A percentile compares a stretch with the other conserved stretches of the same genome.
These are phyloP conservation scores for Aphaenogaster rudis DNA, from an alignment of 1,140 invertebrate species.

Conservation along the genomic window DNA sequence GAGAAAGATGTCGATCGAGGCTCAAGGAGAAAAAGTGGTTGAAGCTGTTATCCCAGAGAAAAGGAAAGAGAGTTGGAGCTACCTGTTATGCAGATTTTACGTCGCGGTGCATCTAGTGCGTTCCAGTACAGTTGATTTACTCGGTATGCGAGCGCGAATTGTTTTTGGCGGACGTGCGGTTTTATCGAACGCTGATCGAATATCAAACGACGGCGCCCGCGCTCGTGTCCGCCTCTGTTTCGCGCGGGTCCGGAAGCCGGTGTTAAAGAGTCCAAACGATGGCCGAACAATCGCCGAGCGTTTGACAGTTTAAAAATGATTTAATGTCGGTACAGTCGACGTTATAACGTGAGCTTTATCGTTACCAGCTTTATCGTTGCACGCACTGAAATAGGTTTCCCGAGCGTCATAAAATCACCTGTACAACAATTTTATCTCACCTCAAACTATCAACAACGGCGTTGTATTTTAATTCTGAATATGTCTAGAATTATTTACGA, in stretches of 20 bases:
- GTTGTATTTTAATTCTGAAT: constrained; percentile 36
- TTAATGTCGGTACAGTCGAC: constrained; percentile 46
- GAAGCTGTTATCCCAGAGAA: constrained; percentile 35
- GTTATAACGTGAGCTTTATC: constrained; percentile 58
- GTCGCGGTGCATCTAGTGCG: constrained; percentile 61
- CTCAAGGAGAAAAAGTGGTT: constrained; percentile 36
- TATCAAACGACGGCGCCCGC: constrained; percentile 59
- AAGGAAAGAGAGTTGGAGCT: constrained; percentile 22
- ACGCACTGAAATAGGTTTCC: constrained; percentile 5
- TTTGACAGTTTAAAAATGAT: constrained; percentile 62
- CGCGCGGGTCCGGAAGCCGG: constrained; percentile 42
- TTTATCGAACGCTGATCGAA: constrained; percentile 66
- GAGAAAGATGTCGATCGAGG: constrained; percentile 41
- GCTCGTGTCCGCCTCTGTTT: constrained; percentile 45
- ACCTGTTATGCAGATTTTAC: constrained; percentile 71
- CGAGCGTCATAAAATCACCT: constrained; percentile 24
- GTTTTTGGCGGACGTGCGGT: constrained; percentile 61
- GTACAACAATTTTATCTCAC: constrained; percentile 39
- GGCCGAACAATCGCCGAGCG: constrained; percentile 47
- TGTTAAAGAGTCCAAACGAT: constrained; percentile 59
- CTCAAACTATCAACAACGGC: constrained; percentile 42
- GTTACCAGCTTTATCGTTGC: constrained; percentile 52
- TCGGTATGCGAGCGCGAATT: constrained; percentile 62
- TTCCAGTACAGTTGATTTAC: constrained; percentile 67
- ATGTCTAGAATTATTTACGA: constrained; percentile 20